A percentile compares a stretch with the other conserved stretches of the same genome.
Conservation (phyloP, 2,888 invertebrate species). For the Melanchra persicariae region DNA sequence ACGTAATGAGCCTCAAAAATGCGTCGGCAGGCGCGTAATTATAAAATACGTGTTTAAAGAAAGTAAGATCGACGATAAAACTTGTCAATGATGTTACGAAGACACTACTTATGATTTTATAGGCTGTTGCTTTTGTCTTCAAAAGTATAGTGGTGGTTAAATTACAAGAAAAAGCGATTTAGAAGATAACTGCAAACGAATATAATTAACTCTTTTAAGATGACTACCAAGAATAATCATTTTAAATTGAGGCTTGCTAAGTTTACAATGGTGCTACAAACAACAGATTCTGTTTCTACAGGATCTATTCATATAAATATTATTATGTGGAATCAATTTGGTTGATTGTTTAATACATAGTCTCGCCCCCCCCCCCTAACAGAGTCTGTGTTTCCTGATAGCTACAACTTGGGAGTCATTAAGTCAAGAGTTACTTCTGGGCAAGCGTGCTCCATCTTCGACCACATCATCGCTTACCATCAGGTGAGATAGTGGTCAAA, state of each 20-base stretch:
- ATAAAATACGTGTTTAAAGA: slow-evolving; percentile 59
- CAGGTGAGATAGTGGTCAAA: too few relatives aligned
- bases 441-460: too few relatives aligned
- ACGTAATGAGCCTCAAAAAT: slow-evolving; percentile 63
- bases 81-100: slow-evolving; percentile 43
- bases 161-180: slow-evolving; percentile 39
- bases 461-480: too few relatives aligned
- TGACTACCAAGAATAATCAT: slow-evolving; percentile 24
- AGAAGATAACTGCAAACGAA: slow-evolving; percentile 27
- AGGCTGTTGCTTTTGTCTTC: slow-evolving; percentile 50
- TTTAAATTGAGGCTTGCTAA: not conserved
- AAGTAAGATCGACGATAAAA: slow-evolving; percentile 58
- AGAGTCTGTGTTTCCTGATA: too few relatives aligned
- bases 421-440: too few relatives aligned
- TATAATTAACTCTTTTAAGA: slow-evolving; percentile 37
- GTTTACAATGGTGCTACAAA: slow-evolving; percentile 6
- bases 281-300: not conserved
- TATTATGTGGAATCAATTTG: too few relatives aligned
- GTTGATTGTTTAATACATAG: not conserved
- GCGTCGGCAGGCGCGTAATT: slow-evolving; percentile 60
- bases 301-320: not conserved
- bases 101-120: slow-evolving; percentile 55
- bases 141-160: slow-evolving; percentile 32
- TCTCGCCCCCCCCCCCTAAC: too few relatives aligned
- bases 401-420: too few relatives aligned